Evolutionary conservation across 2,888 invertebrate genomes (phyloP), one percentile per base, ranked within the genome.

Genomic region (Brachypterus glaber): DNA sequence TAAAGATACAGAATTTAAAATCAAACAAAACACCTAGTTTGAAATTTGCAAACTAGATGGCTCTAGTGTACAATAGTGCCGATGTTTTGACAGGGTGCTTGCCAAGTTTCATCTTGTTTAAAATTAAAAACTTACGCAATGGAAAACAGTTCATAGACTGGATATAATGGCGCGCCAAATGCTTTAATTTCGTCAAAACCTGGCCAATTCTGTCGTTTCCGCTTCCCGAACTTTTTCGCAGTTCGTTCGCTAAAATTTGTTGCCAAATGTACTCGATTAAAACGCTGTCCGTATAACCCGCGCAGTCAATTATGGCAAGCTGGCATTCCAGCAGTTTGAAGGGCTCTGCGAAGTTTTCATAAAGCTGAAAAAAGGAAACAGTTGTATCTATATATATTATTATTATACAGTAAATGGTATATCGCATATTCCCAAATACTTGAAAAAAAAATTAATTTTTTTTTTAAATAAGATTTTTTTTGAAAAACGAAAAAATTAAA

Each of bases 261-360:
- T 79, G 80, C 95, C 96, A 96, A 35, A 95, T 83, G 38, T 81
- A 82, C 65, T 93, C 89, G 30, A 97, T 84, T 7, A 95, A 69
- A 40, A 84, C 71, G 35, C 47, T 48, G 62, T 97, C 95, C 53
- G 85, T 83, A 64, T 93, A 88, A 9, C 92, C 90, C 4, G 95
- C 92, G 61, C 92, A 93, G 54, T 93, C 87, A 31, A 97, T 80
- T 46, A 98, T 93, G 4, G 91, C 89, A 39, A 98, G 70, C 66
- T 96, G 91, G 62, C 91, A 88, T 66, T 95, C 93, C 79, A 89
- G 85, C 27, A 96, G 70, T 51, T 85, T 79, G 62, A 87, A 87
- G 2, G 84, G 84, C 54, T 91, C 90, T 1, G 93, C 93, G 67
- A 87, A 95, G 47, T 91, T 85, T 60, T 88, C 85, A 60, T 92